Percentiles rank a stretch among this genome's conserved stretches.
Evolutionary conservation across 2,797 vertebrate species (phyloP).

Genomic region (Psittacula echo): DNA sequence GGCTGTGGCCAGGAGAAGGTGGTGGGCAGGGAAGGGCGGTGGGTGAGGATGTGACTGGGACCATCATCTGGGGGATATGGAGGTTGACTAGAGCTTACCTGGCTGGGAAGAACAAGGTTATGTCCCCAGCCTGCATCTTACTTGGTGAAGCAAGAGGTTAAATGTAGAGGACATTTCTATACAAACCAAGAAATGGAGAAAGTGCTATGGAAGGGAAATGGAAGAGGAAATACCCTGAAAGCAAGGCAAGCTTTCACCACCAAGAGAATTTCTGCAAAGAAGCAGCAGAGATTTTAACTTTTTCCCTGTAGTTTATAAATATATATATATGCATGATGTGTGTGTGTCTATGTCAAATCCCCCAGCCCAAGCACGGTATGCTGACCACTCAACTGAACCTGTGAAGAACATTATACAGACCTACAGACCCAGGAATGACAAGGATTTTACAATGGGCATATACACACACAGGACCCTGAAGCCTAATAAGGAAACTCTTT

Average conservation of each 20-base stretch:
- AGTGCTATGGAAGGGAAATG: background rate
- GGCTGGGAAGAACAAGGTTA: background rate
- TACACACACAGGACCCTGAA: conserved; percentile 64
- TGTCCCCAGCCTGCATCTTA: background rate
- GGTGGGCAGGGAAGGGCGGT: background rate
- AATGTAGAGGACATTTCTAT: background rate
- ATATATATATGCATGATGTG: background rate
- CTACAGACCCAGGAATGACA: conserved; percentile 66
- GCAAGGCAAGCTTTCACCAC: background rate
- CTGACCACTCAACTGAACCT: conserved; percentile 54
- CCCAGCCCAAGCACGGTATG: background rate
- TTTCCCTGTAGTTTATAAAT: background rate
- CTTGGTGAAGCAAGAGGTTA: background rate
- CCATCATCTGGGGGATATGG: background rate
- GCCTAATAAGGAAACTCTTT: conserved; percentile 77
- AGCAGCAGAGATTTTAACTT: background rate
- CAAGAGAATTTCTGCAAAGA: background rate
- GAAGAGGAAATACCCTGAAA: background rate
- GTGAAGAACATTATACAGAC: conserved; percentile 68
- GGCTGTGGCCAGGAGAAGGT: background rate
- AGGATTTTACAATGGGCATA: conserved; percentile 72
- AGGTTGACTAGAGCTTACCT: background rate
- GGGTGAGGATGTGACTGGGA: background rate
- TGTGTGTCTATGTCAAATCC: conserved; percentile 27
- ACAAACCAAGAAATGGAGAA: background rate